Base-by-base conservation (phyloP, 2,113 vertebrate genomes). In the Ciconia stormi region DNA sequence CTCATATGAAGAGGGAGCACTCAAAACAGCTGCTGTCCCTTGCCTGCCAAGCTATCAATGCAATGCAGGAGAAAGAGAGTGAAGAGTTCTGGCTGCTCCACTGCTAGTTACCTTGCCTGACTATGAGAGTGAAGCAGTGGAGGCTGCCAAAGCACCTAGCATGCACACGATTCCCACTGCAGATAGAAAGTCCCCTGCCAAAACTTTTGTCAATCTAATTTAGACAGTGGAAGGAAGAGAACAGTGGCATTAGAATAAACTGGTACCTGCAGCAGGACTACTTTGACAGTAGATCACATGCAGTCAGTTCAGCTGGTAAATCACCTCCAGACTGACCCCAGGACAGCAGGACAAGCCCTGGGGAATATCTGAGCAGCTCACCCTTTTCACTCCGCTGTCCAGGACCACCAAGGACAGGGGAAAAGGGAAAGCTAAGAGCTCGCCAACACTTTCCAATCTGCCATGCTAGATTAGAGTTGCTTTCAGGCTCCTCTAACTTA, bases 21-120 rank as follows among this genome's bases (percentile, higher is more conserved):
- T 56, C 65, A 18, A 44, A 93, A 58, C 86, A 95, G 96, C 90
- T 94, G 91, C 91, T 59, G 40, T 65, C 27, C 65, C 82, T 85
- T 7, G 20, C 63, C 67, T 97, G 94, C 95, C 94, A 91, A 91
- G 72, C 72, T 59, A 67, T 74, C 85, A 29, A 23, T 16, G 32
- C 82, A 38, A 67, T 46, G 50, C 95, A 78, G 79, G 82, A 93
- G 87, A 32, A 70, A 82, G 0, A 21, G 38, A 82, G 46, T 6
- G 56, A 89, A 25, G 56, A 53, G 44, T 32, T 79, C 81, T 92
- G 69, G 69, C 73, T 76, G 56, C 80, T 84, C 56, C 40, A 44
- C n/a, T 10, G 3, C 2, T 4, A 52, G 82, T 81, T 88, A 90
- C 88, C 92, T 92, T 66, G 55, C 58, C 58, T 70, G 78, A 62